Evolutionary conservation across 2,888 invertebrate species (phyloP), one percentile per base, ranked within the genome.

Genomic region (Tetragonula carbonaria): DNA sequence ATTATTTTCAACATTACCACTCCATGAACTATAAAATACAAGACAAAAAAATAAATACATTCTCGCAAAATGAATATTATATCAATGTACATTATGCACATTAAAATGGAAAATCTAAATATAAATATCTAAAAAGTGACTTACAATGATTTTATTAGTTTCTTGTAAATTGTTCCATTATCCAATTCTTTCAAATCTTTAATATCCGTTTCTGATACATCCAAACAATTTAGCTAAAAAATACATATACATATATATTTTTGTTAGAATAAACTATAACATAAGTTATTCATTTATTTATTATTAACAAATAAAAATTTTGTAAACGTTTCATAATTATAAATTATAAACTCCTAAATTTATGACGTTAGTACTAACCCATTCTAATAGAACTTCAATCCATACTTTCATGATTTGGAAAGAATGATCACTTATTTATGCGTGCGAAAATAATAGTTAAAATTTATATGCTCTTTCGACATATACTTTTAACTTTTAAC

Each of bases 151-250:
- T 87, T 83, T n/a, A 94, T 88, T n/a, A 94, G 82, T 74, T 90
- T 91, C 16, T 83, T 78, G 73, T 92, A 93, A 78, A 92, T 87
- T 55, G 72, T 78, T 57, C 88, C 90, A 84, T 92, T 89, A 28
- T 90, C 79, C 33, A 94, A 72, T 63, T 93, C 91, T 74, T 88
- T 80, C 16, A 91, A 62, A 33, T 84, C 82, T 59, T 76, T 85
- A 53, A 93, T 67, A 50, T 84, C 75, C 65, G 81, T 63, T 51
- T 90, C 87, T n/a, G 84, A 78, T 45, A 93, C 72, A 23, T 87
- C 86, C 74, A 93, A 95, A 90, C 96, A 96, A 87, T 96, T 95
- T 84, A 95, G 94, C 96, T 96, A 93, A 77, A 90, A 92, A 57
- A 57, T 45, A 45, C 45, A 76, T n/a, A 85, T 76, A 28, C 70